Evolutionary conservation across 1,140 invertebrate species (phyloP).

Genomic region (Mylabris phalerata): DNA sequence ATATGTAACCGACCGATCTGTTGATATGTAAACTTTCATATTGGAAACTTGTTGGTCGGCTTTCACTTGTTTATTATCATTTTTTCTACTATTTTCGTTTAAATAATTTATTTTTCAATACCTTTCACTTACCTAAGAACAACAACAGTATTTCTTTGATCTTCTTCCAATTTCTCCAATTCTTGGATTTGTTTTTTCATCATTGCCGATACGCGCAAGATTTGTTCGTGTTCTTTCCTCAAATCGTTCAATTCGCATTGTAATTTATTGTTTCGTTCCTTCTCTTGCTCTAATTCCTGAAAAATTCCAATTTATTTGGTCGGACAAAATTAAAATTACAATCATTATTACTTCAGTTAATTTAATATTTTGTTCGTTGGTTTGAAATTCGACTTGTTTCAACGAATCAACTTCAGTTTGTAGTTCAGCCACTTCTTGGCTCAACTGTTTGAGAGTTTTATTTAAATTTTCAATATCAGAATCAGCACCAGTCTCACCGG

Average conservation of each 20-base stretch:
- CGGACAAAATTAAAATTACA: slow-evolving; percentile 27
- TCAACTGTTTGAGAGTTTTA: slow-evolving; percentile 58
- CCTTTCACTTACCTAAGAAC: slow-evolving; percentile 38
- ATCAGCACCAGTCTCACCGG: slow-evolving; percentile 52
- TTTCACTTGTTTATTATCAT: too few species aligned
- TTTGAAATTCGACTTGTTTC: slow-evolving; percentile 61
- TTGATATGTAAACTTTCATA: too few species aligned
- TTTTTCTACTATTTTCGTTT: neutral
- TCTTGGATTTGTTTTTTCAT: slow-evolving; percentile 56
- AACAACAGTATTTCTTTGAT: slow-evolving; percentile 52
- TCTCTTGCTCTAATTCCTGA: slow-evolving; percentile 51
- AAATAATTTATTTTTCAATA: neutral
- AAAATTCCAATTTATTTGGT: slow-evolving; percentile 20
- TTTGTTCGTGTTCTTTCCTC: slow-evolving; percentile 50
- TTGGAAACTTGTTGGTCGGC: too few species aligned
- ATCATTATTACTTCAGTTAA: slow-evolving; percentile 36
- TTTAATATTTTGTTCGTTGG: slow-evolving; percentile 54
- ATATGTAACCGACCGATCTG: neutral
- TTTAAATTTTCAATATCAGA: slow-evolving; percentile 59
- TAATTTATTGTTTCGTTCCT: slow-evolving; percentile 41
- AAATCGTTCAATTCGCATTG: slow-evolving; percentile 50
- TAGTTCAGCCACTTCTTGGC: slow-evolving; percentile 54
- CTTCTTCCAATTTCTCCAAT: slow-evolving; percentile 52
- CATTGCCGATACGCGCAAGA: slow-evolving; percentile 55
- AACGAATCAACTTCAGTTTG: slow-evolving; percentile 60